These are phyloP conservation scores for Larimichthys crocea DNA, from an alignment of 2,113 vertebrate species.

Conservation along the genomic window DNA sequence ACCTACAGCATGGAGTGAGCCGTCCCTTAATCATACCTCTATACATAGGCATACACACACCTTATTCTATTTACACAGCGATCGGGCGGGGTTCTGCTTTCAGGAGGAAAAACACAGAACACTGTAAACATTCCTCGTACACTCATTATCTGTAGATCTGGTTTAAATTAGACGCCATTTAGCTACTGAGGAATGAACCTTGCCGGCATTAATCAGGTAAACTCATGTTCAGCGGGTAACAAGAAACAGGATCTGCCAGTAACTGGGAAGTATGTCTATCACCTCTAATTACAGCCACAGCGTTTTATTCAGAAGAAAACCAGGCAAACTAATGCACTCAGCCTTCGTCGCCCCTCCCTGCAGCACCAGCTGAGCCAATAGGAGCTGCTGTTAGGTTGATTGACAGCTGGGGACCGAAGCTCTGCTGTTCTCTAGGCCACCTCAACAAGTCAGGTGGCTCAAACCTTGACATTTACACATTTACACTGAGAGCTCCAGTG, in stretches of 20 bases:
- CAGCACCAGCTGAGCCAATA: slow-evolving; percentile 50
- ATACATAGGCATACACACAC: neutral
- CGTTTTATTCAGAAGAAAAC: slow-evolving; percentile 38
- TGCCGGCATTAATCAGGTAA: slow-evolving; percentile 29
- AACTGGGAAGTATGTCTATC: neutral
- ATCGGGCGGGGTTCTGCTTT: neutral
- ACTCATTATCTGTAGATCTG: slow-evolving; percentile 21
- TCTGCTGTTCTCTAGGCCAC: neutral
- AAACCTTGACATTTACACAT: slow-evolving; percentile 8
- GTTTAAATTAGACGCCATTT: neutral
- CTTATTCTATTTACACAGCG: neutral
- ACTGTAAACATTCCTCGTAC: slow-evolving; percentile 19
- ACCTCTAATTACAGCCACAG: neutral
- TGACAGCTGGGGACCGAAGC: slow-evolving; percentile 38
- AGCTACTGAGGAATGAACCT: slow-evolving; percentile 8
- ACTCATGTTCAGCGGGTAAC: neutral
- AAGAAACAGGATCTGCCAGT: slow-evolving; percentile 20
- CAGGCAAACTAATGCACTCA: slow-evolving; percentile 7
- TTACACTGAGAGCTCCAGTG: neutral
- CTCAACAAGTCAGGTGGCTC: neutral
- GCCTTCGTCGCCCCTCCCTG: slow-evolving; percentile 46
- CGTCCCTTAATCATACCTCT: slow-evolving; percentile 5
- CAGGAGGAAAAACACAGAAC: neutral
- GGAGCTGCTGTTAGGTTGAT: neutral
- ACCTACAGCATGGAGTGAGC: slow-evolving; percentile 30